Conservation (phyloP, 2,797 vertebrate genomes). For the Distichodus sexfasciatus region DNA sequence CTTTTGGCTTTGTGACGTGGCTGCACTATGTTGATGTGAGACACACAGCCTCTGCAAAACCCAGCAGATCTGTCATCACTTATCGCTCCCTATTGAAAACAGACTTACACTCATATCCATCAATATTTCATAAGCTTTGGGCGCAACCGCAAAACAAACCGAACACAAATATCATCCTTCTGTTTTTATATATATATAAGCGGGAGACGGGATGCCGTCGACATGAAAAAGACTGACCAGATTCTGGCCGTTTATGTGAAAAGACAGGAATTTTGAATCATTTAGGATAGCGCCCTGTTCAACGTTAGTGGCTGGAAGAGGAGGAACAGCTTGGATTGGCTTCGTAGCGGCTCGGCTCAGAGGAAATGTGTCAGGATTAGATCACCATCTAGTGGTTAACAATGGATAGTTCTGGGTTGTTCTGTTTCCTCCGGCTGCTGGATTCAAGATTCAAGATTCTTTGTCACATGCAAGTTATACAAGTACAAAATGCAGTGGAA, state of each 20-base stretch:
- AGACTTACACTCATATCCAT: slow-evolving; percentile 15
- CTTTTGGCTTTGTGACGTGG: no score
- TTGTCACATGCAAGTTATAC: background rate
- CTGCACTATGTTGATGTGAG: slow-evolving; percentile 11
- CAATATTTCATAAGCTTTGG: slow-evolving; percentile 39
- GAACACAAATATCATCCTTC: slow-evolving; percentile 6
- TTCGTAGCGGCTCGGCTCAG: background rate
- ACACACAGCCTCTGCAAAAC: slow-evolving; percentile 14
- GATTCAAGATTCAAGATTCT: background rate
- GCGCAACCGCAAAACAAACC: slow-evolving; percentile 1
- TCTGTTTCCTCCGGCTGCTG: background rate
- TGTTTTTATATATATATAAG: slow-evolving; percentile 22
- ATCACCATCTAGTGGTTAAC: slow-evolving; percentile 65
- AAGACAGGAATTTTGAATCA: slow-evolving; percentile 26
- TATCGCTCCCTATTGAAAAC: slow-evolving; percentile 32
- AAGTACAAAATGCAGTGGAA: no score
- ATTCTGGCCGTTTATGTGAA: slow-evolving; percentile 45
- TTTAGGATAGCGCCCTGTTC: slow-evolving; percentile 41
- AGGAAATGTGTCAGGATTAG: slow-evolving; percentile 21
- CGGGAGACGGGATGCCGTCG: slow-evolving; percentile 35
- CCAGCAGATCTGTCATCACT: slow-evolving; percentile 4
- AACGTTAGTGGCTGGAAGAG: slow-evolving; percentile 48
- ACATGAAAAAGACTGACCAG: slow-evolving; percentile 46
- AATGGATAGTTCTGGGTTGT: background rate
- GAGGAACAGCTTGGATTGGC: slow-evolving; percentile 26